Evolutionary conservation across 2,888 invertebrate genomes (phyloP).

Genomic region (Resseliella maxima): DNA sequence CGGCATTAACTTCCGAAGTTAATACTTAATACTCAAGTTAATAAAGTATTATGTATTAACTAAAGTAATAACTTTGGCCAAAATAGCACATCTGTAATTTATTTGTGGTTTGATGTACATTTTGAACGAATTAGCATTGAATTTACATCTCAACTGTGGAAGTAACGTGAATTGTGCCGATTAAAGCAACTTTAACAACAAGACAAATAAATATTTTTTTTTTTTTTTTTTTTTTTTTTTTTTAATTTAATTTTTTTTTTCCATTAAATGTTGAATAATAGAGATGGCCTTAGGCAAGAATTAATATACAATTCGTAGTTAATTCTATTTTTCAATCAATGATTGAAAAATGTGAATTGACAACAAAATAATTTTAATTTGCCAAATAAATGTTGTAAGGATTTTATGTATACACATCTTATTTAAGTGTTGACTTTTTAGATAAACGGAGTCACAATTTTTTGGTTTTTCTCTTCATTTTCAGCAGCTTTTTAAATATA

Average conservation of each 20-base stretch:
- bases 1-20: no score
- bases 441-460: neutral
- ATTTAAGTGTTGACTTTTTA: no score
- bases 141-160: slow-evolving; percentile 18
- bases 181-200: slow-evolving; percentile 29
- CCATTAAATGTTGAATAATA: no score
- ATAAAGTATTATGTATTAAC: no score
- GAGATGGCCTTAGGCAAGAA: neutral
- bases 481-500: slow-evolving; percentile 5
- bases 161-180: slow-evolving; percentile 28
- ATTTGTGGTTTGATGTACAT: neutral
- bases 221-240: neutral
- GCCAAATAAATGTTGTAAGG: neutral
- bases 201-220: neutral
- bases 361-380: neutral
- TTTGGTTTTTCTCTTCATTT: neutral
- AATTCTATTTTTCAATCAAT: neutral
- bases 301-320: neutral
- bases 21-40: no score
- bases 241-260: neutral
- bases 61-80: no score
- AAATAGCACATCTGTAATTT: no score
- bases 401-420: neutral
- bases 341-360: neutral
- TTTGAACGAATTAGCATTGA: neutral